Evolutionary conservation across 2,113 vertebrate genomes (phyloP).

Genomic region (Empidonax alnorum): DNA sequence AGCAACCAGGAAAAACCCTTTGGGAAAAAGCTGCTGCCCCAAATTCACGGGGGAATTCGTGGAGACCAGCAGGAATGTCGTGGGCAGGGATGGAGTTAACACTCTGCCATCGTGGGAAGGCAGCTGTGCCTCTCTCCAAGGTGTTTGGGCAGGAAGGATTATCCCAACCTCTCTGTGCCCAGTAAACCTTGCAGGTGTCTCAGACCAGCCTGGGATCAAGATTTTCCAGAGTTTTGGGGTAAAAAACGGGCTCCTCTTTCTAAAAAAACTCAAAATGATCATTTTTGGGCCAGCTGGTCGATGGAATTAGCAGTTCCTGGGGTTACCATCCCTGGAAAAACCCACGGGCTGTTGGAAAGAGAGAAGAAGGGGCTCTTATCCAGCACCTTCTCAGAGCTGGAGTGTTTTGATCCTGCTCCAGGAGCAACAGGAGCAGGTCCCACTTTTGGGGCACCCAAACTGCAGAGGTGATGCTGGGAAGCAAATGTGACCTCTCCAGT

Average conservation of each 20-base stretch:
- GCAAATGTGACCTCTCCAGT: not conserved
- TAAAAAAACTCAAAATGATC: accelerated
- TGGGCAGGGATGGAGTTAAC: not conserved
- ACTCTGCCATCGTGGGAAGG: accelerated
- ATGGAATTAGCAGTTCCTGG: not conserved
- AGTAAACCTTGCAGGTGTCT: not conserved
- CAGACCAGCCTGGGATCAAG: not conserved
- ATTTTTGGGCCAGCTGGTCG: not conserved
- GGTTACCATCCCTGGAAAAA: not conserved
- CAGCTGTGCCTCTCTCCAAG: not conserved
- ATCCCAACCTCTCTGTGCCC: not conserved
- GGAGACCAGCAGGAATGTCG: not conserved
- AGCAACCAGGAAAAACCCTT: not conserved
- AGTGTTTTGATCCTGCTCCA: not conserved
- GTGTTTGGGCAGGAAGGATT: not conserved
- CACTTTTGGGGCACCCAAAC: accelerated
- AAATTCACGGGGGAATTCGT: accelerated
- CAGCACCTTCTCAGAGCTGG: not conserved
- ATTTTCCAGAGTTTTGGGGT: not conserved
- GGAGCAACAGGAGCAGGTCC: not conserved
- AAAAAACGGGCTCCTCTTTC: not conserved
- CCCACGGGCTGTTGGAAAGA: not conserved
- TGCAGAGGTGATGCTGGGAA: not conserved
- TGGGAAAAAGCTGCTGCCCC: not conserved
- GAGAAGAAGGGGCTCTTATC: not conserved